Base-by-base conservation (phyloP, 2,888 invertebrate genomes). In the Sminthurinus aureus region DNA sequence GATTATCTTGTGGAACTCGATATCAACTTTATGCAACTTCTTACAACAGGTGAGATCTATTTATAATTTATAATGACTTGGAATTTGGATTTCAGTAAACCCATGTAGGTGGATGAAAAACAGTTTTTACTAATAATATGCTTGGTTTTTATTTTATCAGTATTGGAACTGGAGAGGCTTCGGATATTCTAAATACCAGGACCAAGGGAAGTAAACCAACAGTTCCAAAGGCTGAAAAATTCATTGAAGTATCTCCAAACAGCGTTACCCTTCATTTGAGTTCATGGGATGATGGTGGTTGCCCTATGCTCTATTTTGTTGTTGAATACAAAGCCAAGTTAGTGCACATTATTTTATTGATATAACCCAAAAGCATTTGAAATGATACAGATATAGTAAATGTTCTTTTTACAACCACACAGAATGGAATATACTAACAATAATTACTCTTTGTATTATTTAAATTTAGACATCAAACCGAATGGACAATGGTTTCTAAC, bases 171-270 rank as follows among this genome's bases (percentile, higher is more conserved):
- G 97, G 97, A 81, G 96, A 96, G 90, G 94, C 95, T 0, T 97
- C 97, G 0, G 96, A 97, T 89, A 95, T 95, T 86, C 92, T 98
- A 83, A 96, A 96, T 89, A 96, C 96, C 0, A 94, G 95, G 88
- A 98, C 98, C 0, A 96, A 97, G 89, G 98, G 98, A 88, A 95
- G 96, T 87, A 98, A 97, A 91, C 98, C 98, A 2, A 95, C 96
- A 71, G 94, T 96, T 83, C 98, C 98, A 0, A 95, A 96, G 90
- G 97, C 97, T 83, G 94, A 95, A 4, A 94, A 96, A 90, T 96
- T 98, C 90, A 95, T 98, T 90, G 96, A 96, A 90, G 96, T 96
- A 0, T 96, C 96, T 50, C 95, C 96, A n/a, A 96, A 96, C 86
- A 97, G 96, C 88, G 96, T 98, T 79, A 96, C 96, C 1, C 92